These are phyloP conservation scores for Propithecus coquereli DNA, from an alignment of 2,113 vertebrate species.

Conservation along the genomic window DNA sequence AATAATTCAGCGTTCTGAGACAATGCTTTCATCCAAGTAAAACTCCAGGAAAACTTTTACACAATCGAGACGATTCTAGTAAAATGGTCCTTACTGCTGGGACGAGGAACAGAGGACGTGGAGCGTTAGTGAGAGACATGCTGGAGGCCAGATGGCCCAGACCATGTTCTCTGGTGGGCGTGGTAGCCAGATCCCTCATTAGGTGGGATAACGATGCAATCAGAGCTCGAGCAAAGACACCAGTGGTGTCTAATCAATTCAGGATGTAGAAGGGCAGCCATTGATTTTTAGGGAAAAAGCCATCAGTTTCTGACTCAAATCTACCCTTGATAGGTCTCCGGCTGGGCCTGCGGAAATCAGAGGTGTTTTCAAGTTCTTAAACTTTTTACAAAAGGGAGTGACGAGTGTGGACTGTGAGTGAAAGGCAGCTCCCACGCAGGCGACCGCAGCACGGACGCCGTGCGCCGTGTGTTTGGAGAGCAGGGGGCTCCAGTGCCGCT, in stretches of 20 bases:
- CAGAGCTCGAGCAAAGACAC: neutral
- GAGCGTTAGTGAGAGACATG: too few relatives aligned
- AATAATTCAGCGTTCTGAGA: neutral
- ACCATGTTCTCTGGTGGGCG: neutral
- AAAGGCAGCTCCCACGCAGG: neutral
- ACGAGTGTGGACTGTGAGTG: neutral
- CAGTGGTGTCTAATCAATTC: conserved; percentile 37
- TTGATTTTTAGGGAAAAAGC: neutral
- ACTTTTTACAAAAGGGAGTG: neutral
- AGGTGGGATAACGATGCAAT: conserved; percentile 7
- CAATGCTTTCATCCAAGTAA: neutral
- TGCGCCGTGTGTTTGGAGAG: neutral
- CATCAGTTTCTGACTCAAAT: neutral
- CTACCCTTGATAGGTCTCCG: neutral
- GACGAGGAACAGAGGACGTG: neutral
- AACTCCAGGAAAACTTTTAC: neutral
- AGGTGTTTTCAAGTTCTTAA: neutral
- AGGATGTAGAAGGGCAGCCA: neutral
- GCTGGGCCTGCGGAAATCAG: neutral
- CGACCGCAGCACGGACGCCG: accelerated
- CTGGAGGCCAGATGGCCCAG: too few relatives aligned
- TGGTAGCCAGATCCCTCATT: neutral
- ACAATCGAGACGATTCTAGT: neutral
- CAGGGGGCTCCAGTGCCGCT: accelerated
- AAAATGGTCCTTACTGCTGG: neutral